Evolutionary conservation across 2,113 vertebrate genomes (phyloP).

Genomic region (Chlamydotis undulata): DNA sequence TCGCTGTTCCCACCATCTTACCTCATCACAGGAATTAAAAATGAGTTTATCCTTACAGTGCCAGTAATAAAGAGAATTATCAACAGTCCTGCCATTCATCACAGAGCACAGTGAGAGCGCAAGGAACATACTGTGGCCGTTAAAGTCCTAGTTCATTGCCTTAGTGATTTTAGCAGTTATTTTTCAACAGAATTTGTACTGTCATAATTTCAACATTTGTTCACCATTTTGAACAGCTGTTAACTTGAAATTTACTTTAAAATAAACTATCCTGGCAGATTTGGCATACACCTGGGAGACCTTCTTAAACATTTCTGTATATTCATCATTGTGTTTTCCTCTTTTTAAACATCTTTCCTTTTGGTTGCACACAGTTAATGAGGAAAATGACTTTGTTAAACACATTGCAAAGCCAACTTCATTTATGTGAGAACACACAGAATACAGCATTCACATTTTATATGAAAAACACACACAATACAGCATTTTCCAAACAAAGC

Average conservation of each 20-base stretch:
- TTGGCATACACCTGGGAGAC: not conserved
- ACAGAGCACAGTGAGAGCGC: not conserved
- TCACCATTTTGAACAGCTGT: not conserved
- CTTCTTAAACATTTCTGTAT: not conserved
- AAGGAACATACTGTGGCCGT: not conserved
- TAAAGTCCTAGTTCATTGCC: not conserved
- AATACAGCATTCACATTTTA: not conserved
- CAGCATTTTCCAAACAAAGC: not conserved
- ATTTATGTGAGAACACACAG: not conserved
- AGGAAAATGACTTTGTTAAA: not conserved
- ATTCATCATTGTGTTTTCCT: not conserved
- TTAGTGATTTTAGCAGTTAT: not conserved
- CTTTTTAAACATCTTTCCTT: not conserved
- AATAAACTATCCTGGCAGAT: not conserved
- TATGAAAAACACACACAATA: not conserved
- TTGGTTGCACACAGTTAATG: not conserved
- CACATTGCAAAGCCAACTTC: not conserved
- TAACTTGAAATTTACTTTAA: conserved; percentile 1
- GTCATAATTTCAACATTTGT: not conserved
- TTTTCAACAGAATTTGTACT: not conserved
- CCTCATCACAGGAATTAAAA: not conserved
- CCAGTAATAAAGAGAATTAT: not conserved
- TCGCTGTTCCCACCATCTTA: not conserved
- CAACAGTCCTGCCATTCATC: not conserved
- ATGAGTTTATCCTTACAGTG: not conserved